Evolutionary conservation across 2,113 vertebrate genomes (phyloP), one percentile per base, ranked within the genome.

Genomic region (Scortum barcoo): DNA sequence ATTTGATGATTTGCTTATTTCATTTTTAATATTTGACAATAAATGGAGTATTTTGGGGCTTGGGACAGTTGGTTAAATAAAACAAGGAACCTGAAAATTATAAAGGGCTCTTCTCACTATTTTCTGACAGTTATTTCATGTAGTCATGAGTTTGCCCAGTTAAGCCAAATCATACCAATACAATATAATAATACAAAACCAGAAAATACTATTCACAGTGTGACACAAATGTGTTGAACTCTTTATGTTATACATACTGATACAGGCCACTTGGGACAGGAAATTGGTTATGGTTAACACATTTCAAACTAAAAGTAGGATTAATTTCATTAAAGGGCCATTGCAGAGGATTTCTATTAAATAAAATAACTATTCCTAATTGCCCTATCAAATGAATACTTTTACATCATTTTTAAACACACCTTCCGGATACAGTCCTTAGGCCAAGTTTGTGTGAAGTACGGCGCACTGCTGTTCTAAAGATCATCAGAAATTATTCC

Each of bases 401-500:
- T 86, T 84, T 91, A 92, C 78, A 83, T 90, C 86, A 91, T 82
- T 78, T 71, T 90, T n/a, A 74, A 88, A 86, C 84, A 70, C 60
- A 83, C 90, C 76, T 74, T 87, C 81, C 53, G 61, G 76, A 81
- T 81, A 63, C 50, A 72, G 89, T 87, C 72, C 83, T 87, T 84
- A 67, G 78, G 83, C 72, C 85, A 77, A 62, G 75, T 83, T 71
- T 91, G 80, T 72, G 83, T 84, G 87, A 89, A 88, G 88, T 80
- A 67, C 54, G 80, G 72, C 36, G 4, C 80, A 76, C 71, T 88
- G 89, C 91, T 92, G 91, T 83, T 93, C 90, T 84, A 91, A 83
- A 92, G 88, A 94, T 93, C 89, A 91, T 80, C 91, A 78, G 71
- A 77, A 93, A 94, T 73, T 33, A 89, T 91, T 92, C 92, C 90